Percentiles rank a stretch among this genome's conserved stretches.
Conservation (phyloP, 2,888 invertebrate genomes). For the Acanthopleura granulata region DNA sequence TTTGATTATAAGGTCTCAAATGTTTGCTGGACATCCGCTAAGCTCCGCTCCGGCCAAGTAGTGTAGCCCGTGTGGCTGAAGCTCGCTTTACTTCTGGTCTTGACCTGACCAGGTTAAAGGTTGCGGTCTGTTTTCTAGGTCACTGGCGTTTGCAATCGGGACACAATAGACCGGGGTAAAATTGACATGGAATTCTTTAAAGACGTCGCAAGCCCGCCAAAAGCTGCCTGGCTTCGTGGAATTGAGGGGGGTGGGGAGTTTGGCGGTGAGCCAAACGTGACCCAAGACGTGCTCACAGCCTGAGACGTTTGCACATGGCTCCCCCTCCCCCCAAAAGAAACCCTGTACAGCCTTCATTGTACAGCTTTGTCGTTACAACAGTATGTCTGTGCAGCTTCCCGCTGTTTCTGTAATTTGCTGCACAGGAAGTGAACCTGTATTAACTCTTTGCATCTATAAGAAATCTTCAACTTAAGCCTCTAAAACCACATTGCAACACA, state of each 20-base stretch:
- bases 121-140: not conserved
- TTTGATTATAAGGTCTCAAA: not conserved
- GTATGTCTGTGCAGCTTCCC: no score
- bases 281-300: not conserved
- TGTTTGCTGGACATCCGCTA: not conserved
- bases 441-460: no score
- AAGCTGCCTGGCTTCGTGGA: not conserved
- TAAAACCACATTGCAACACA: no score
- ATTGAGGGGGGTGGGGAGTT: not conserved
- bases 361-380: no score
- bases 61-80: no score
- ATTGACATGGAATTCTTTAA: constrained; percentile 12
- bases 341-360: no score
- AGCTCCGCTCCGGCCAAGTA: not conserved
- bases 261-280: constrained; percentile 16
- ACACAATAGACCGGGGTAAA: constrained; percentile 9
- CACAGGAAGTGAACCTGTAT: no score
- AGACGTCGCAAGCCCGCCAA: not conserved
- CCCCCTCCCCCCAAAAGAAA: no score
- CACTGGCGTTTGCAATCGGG: constrained; percentile 8
- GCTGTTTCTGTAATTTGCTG: no score
- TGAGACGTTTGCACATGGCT: no score
- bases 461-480: no score
- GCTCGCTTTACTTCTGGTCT: not conserved
- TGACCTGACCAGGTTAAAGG: not conserved